A percentile compares a stretch with the other conserved stretches of the same genome.
Evolutionary conservation across 23 tunicate genomes (phyloP).

Genomic region (Botrylloides violaceus): DNA sequence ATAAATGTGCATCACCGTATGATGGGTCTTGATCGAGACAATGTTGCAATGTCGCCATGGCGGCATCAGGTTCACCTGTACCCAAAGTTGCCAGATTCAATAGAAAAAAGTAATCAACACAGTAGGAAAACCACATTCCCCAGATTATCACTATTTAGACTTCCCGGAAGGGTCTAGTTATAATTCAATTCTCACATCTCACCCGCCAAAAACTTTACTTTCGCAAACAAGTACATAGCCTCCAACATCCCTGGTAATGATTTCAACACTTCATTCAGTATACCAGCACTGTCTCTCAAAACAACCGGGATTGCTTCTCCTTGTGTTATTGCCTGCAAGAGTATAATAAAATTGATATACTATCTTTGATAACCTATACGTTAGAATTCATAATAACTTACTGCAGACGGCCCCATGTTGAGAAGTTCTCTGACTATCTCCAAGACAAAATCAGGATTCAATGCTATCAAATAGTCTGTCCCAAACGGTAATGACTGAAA

Average conservation of each 20-base stretch:
- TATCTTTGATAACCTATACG: no score
- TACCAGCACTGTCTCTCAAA: slow-evolving; percentile 19
- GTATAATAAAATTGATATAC: no score
- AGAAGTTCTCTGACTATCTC: slow-evolving; percentile 48
- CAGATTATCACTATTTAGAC: no score
- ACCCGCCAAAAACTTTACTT: slow-evolving; percentile 68
- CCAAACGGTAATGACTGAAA: slow-evolving; percentile 17
- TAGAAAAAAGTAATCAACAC: no score
- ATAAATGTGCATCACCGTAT: slow-evolving; percentile 60
- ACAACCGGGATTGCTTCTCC: slow-evolving; percentile 49
- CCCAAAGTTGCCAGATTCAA: neutral
- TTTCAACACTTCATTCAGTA: slow-evolving; percentile 36
- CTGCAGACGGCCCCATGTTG: slow-evolving; percentile 59
- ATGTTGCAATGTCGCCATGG: slow-evolving; percentile 44
- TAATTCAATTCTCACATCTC: no score
- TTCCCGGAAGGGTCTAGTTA: no score
- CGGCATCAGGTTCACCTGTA: slow-evolving; percentile 70
- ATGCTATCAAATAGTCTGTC: slow-evolving; percentile 33
- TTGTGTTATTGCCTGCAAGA: slow-evolving; percentile 49
- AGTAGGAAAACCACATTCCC: no score
- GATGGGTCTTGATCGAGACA: slow-evolving; percentile 62
- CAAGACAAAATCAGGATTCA: slow-evolving; percentile 58
- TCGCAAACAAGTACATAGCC: slow-evolving; percentile 42
- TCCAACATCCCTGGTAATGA: slow-evolving; percentile 56
- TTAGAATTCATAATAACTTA: no score